A percentile compares a stretch with the other conserved stretches of the same genome.
Evolutionary conservation across 2,797 vertebrate species (phyloP).

Genomic region (Danio tinwini): DNA sequence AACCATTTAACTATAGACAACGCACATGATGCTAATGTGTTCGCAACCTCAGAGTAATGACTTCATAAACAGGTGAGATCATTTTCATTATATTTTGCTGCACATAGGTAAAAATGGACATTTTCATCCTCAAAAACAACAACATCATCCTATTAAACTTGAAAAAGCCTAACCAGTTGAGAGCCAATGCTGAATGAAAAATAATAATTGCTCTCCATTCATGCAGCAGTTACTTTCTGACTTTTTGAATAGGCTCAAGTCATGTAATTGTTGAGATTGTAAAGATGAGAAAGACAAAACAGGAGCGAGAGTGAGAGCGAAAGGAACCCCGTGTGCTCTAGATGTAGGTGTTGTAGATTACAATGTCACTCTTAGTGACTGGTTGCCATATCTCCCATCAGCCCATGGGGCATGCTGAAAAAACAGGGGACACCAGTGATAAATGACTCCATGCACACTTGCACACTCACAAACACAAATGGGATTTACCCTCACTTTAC

Average conservation of each 20-base stretch:
- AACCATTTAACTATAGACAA: too few relatives aligned
- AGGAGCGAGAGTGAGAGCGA: constrained; percentile 4
- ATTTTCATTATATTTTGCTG: background rate
- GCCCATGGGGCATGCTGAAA: constrained; percentile 61
- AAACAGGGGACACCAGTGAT: constrained; percentile 61
- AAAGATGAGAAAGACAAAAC: constrained; percentile 40
- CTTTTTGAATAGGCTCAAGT: constrained; percentile 23
- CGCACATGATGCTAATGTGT: too few relatives aligned
- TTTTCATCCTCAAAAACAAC: background rate
- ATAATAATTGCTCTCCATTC: background rate
- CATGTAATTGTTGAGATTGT: constrained; percentile 5
- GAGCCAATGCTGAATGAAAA: background rate
- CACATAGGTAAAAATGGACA: background rate
- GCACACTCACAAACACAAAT: constrained; percentile 44
- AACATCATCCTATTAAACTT: too few relatives aligned
- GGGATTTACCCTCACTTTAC: constrained; percentile 50
- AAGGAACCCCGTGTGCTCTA: constrained; percentile 33
- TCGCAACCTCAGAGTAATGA: background rate
- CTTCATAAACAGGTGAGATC: background rate
- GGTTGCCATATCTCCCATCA: constrained; percentile 73
- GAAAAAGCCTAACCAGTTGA: background rate
- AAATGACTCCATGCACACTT: constrained; percentile 52
- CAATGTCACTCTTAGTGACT: constrained; percentile 74
- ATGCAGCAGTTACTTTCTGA: background rate
- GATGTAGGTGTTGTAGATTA: constrained; percentile 70